Base-by-base conservation (phyloP, 1,140 invertebrate genomes). In the Zeugodacus cucurbitae region DNA sequence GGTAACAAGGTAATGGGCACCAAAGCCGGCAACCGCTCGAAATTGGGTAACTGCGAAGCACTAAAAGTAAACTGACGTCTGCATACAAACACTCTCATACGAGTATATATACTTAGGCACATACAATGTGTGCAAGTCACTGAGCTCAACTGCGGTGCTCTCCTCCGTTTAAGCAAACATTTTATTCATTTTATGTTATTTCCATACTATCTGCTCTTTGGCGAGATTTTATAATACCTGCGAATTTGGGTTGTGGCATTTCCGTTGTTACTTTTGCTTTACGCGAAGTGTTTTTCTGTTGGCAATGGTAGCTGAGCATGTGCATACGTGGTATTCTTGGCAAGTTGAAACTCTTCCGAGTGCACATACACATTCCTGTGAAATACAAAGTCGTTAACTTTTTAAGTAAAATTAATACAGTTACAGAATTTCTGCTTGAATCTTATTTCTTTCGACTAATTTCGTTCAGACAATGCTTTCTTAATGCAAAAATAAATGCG, bases 151-250 rank as follows among this genome's bases (percentile, higher is more conserved):
- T n/a, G 67, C 3, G 67, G 32, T n/a, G 34, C 34, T 74, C 34
- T 74, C 22, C 29, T 7, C 32, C 20, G 7, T 32, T 41, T 37
- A 37, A 74, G 20, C 29, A 74, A 67, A 32, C 26, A 67, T 41
- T 74, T 74, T 3, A 37, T 37, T 74, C 67, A n/a, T 74, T 74
- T 74, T 74, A n/a, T 74, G 37, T 74, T 74, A 67, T 17, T 74
- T 74, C 5, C 20, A 34, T 32, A 32, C 20, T 41, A 8, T 74
- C 67, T 41, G 20, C 29, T 41, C 22, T 62, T 62, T 62, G 29
- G 67, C 17, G 3, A 17, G 34, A 74, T 74, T 74, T 74, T 74
- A 41, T 74, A 34, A 22, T 74, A 74, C 67, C 67, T 41, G 34
- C 34, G 67, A 74, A 37, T 41, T 74, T 41, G 11, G 34, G 67